These are phyloP conservation scores for Drosophila bifasciata DNA, from an alignment of 1,140 invertebrate genomes.

Conservation along the genomic window DNA sequence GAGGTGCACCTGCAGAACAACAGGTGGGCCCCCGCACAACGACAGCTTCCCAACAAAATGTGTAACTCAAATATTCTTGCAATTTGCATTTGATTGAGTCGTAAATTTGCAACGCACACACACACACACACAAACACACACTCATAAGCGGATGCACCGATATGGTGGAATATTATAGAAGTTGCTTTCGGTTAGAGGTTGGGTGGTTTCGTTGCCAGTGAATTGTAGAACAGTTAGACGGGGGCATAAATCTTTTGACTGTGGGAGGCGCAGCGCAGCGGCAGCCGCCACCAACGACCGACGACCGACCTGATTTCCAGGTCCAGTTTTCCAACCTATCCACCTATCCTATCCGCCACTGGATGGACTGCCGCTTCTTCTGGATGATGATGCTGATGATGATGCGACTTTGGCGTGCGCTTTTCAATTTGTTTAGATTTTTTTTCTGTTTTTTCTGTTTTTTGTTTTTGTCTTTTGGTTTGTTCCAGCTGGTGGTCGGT, in stretches of 20 bases:
- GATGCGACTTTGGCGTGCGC: slow-evolving; percentile 79
- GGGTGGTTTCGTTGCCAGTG: slow-evolving; percentile 17
- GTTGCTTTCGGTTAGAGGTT: slow-evolving; percentile 5
- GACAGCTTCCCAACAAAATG: slow-evolving; percentile 9
- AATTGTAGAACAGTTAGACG: slow-evolving; percentile 45
- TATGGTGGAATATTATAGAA: background rate
- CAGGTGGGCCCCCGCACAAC: slow-evolving; percentile 51
- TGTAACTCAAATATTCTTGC: slow-evolving; percentile 54
- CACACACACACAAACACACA: background rate
- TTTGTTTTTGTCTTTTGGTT: slow-evolving; percentile 14
- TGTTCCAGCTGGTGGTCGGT: slow-evolving; percentile 5
- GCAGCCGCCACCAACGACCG: slow-evolving; percentile 19
- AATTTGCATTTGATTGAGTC: slow-evolving; percentile 81
- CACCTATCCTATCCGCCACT: background rate
- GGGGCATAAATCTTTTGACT: slow-evolving; percentile 71
- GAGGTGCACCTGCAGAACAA: slow-evolving; percentile 34
- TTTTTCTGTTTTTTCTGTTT: slow-evolving; percentile 26
- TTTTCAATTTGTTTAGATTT: slow-evolving; percentile 75
- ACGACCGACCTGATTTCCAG: slow-evolving; percentile 62
- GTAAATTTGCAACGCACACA: slow-evolving; percentile 76
- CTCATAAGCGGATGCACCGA: background rate
- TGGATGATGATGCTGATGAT: slow-evolving; percentile 43
- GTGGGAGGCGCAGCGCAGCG: slow-evolving; percentile 59
- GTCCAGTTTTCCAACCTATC: slow-evolving; percentile 72
- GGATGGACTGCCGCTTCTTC: slow-evolving; percentile 2